Percentiles rank a stretch among this genome's conserved stretches.
phyloP scores from a whole-genome alignment of 2,113 vertebrate genomes.

The Calonectris borealis region DNA sequence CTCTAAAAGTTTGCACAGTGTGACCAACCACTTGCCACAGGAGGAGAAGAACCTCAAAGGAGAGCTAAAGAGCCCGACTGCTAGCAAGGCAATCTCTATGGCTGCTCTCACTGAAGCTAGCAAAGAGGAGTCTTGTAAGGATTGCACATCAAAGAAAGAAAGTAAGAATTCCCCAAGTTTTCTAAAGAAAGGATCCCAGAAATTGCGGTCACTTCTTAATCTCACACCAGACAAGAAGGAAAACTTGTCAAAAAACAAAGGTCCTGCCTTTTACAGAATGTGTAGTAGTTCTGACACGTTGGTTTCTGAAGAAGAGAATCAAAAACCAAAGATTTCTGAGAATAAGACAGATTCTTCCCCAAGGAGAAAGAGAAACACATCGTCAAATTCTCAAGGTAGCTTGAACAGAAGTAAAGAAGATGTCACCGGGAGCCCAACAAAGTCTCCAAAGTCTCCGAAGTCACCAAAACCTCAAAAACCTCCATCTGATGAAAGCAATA shows the following conservation, averaged over 20 bases:
- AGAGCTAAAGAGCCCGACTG: constrained; percentile 61
- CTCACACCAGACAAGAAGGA: constrained; percentile 87
- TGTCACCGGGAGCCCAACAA: constrained; percentile 30
- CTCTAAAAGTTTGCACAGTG: constrained; percentile 72
- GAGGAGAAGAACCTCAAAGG: constrained; percentile 74
- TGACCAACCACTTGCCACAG: constrained; percentile 70
- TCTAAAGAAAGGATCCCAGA: constrained; percentile 85
- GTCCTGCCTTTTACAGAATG: constrained; percentile 77
- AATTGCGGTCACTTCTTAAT: constrained; percentile 87
- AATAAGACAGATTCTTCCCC: constrained; percentile 73
- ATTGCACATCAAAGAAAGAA: constrained; percentile 71
- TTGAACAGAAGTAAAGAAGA: constrained; percentile 72
- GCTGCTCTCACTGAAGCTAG: constrained; percentile 72
- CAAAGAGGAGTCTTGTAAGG: constrained; percentile 72
- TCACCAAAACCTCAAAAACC: constrained; percentile 47
- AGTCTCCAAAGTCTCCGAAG: constrained; percentile 60
- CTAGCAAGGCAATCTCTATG: constrained; percentile 80
- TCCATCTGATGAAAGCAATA: constrained; percentile 63
- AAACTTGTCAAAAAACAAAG: constrained; percentile 73
- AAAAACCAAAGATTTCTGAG: constrained; percentile 73
- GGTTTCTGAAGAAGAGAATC: constrained; percentile 79
- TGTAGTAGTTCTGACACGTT: constrained; percentile 85
- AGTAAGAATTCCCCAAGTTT: constrained; percentile 78
- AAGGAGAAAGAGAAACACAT: constrained; percentile 69
- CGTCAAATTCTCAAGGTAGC: constrained; percentile 76